phyloP scores from a whole-genome alignment of 2,797 vertebrate species.

The Epinephelus awoara region DNA sequence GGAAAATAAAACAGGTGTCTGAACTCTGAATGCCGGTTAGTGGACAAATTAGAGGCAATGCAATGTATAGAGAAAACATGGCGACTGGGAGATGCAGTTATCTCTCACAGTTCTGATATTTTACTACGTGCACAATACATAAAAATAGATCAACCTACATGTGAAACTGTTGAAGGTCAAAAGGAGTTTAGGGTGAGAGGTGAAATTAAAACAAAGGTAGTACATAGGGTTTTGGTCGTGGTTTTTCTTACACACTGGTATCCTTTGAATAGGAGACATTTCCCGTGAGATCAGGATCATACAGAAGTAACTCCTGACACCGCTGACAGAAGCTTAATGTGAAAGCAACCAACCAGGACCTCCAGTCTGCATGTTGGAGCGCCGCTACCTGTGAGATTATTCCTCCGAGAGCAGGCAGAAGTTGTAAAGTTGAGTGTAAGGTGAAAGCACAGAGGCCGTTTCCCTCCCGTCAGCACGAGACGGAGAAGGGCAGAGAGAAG shows the following conservation, averaged over 20 bases:
- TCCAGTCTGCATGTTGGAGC: conserved; percentile 27
- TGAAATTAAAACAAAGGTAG: background rate
- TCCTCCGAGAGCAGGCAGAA: conserved; percentile 32
- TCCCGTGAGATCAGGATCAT: conserved; percentile 29
- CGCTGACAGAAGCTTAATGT: conserved; percentile 37
- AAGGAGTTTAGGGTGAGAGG: background rate
- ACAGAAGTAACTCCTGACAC: conserved; percentile 26
- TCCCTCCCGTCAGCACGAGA: conserved; percentile 29
- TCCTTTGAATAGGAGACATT: conserved; percentile 15
- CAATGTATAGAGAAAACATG: background rate
- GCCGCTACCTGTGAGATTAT: conserved; percentile 41
- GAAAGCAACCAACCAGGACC: conserved; percentile 36
- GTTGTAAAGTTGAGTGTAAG: conserved; percentile 52
- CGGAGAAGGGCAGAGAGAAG: conserved; percentile 37
- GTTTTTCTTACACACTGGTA: background rate
- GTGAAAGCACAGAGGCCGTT: conserved; percentile 39
- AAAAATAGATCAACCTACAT: conserved; percentile 1
- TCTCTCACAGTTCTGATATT: background rate
- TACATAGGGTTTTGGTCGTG: background rate
- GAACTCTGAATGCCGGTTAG: conserved; percentile 44
- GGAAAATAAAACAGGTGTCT: conserved; percentile 64
- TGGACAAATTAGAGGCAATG: conserved; percentile 32
- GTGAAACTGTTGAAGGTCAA: background rate
- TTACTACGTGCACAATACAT: background rate
- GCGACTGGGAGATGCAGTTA: background rate